A percentile compares a stretch with the other conserved stretches of the same genome.
Conservation (phyloP, 2,888 invertebrate genomes). For the Apamea monoglypha region DNA sequence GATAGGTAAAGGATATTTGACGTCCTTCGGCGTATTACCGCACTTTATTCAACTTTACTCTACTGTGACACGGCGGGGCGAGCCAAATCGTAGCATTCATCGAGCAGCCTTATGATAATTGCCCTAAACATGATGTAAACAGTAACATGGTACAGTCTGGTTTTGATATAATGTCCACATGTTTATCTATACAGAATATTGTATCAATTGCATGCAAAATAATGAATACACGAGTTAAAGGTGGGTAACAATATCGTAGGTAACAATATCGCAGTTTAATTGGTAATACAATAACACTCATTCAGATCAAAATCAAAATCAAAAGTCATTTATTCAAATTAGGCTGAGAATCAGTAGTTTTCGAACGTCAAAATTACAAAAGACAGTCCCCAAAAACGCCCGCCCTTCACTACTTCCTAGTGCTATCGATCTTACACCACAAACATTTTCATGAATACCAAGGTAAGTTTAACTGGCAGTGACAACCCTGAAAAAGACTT, state of each 20-base stretch:
- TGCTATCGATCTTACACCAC: no score
- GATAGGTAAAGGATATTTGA: no score
- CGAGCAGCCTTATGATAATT: neutral
- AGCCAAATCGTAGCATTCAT: neutral
- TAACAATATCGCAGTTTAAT: neutral
- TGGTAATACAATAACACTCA: neutral
- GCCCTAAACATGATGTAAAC: neutral
- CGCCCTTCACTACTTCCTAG: no score
- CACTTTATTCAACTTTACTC: neutral
- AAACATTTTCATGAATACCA: neutral
- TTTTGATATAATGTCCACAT: no score
- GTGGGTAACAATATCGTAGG: no score
- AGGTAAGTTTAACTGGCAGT: neutral
- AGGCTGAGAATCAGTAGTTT: no score
- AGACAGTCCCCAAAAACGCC: no score
- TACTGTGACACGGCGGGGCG: neutral
- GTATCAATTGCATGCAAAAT: neutral
- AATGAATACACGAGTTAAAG: neutral
- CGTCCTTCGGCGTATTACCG: neutral
- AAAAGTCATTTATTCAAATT: no score
- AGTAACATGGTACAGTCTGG: neutral
- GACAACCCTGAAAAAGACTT: constrained; percentile 34
- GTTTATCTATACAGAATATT: neutral
- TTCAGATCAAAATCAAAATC: no score
- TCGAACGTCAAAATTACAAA: no score